phyloP scores from a whole-genome alignment of 1,140 invertebrate genomes.

The Lasioglossum albipes region DNA sequence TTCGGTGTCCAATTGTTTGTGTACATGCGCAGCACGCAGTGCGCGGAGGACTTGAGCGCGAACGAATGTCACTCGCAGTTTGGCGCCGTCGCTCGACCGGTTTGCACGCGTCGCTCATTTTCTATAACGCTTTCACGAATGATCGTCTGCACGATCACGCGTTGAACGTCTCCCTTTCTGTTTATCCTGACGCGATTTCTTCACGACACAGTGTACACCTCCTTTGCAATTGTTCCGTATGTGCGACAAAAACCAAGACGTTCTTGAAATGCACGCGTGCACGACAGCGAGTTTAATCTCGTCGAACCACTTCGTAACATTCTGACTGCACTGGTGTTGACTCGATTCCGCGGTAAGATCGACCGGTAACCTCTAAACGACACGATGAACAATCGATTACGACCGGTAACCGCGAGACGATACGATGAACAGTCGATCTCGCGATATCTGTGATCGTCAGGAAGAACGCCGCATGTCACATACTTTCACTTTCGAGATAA shows the following conservation, averaged over 20 bases:
- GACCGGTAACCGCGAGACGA: not conserved
- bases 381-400: not conserved
- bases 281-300: not conserved
- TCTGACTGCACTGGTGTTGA: no score
- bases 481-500: no score
- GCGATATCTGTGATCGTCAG: no score
- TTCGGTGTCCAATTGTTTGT: not conserved
- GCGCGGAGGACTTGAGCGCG: conserved; percentile 42
- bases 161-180: not conserved
- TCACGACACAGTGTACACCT: not conserved
- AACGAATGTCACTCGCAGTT: conserved; percentile 33
- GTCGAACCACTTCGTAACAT: no score
- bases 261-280: not conserved
- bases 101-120: not conserved
- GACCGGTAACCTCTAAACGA: no score
- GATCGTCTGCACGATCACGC: not conserved
- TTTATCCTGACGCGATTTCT: not conserved
- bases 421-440: no score
- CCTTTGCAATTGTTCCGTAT: no score
- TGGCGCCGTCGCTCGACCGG: conserved; percentile 9
- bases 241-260: not conserved
- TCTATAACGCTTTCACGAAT: not conserved
- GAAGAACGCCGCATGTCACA: no score
- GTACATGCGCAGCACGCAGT: conserved; percentile 12
- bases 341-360: no score